Evolutionary conservation across 2,113 vertebrate species (phyloP).

Genomic region (Anguilla japonica): DNA sequence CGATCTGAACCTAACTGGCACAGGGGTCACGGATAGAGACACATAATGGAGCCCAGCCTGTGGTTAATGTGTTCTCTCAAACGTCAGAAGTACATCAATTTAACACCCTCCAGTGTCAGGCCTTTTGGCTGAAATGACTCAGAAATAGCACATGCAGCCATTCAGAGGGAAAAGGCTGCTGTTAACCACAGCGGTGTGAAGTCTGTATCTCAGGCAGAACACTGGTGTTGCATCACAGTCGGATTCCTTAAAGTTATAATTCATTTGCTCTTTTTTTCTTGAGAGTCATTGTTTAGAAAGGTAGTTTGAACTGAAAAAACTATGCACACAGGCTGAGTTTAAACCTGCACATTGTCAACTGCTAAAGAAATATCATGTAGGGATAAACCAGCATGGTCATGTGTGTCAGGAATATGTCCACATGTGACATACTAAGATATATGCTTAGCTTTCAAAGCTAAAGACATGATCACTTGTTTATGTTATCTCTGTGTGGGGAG

Average conservation of each 20-base stretch:
- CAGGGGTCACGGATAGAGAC: background rate
- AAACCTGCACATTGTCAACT: background rate
- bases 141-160: background rate
- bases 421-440: background rate
- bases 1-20: background rate
- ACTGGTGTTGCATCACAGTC: background rate
- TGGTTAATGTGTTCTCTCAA: background rate
- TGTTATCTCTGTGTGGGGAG: background rate
- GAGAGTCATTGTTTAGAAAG: too few relatives aligned
- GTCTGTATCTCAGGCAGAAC: background rate
- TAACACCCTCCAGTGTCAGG: background rate
- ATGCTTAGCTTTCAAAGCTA: too few relatives aligned
- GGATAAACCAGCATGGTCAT: background rate
- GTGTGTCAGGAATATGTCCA: background rate
- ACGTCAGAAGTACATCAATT: background rate
- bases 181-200: background rate
- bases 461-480: background rate
- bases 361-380: background rate
- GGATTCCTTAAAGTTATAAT: too few relatives aligned
- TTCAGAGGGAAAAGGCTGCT: background rate
- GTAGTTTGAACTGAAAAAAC: too few relatives aligned
- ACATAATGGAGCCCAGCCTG: background rate
- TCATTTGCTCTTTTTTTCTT: too few relatives aligned
- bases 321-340: too few relatives aligned
- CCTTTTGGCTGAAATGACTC: background rate